Evolutionary conservation across 2,888 invertebrate genomes (phyloP), one percentile per base, ranked within the genome.

Genomic region (Campopleginae sp.): DNA sequence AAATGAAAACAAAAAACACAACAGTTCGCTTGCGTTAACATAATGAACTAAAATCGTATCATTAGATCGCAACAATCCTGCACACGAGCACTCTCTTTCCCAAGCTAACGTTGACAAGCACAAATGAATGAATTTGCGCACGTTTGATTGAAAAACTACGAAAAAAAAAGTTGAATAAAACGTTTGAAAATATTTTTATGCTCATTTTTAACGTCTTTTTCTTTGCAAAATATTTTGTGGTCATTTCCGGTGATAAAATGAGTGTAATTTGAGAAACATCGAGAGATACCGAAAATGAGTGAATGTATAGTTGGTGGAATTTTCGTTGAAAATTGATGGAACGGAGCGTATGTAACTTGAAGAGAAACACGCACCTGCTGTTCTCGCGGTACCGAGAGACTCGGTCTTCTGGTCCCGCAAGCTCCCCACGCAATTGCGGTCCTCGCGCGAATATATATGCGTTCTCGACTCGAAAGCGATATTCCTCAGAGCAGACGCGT

Each of bases 401-500:
- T 68, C 38, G 66, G 74, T 84, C 72, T 77, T 68, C 65, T 17
- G 51, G 80, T 86, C 85, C 63, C 74, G 79, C 72, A 82, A 85
- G 86, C 89, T 88, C 90, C 82, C 72, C 80, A 66, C 78, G 38
- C 78, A 27, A 63, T 77, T 71, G 84, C 80, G 71, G 77, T 85
- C 77, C 81, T 72, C 72, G 78, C 42, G 80, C 48, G 51, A 8
- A 82, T 70, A 54, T 70, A 75, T 76, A 58, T 58, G 46, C 19
- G 48, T 63, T 72, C 82, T 77, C 78, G 72, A 75, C 78, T 78
- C 85, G 72, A 66, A 74, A 61, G 61, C 74, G 75, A 83, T 82
- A 65, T 85, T 82, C 82, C 83, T 87, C 76, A 51, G 77, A 74
- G 76, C 76, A 74, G 63, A 70, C 83, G 88, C 89, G 91, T 91